Conservation (phyloP, 53 echinoderm and acorn worm species). For the Henricia sp. region DNA sequence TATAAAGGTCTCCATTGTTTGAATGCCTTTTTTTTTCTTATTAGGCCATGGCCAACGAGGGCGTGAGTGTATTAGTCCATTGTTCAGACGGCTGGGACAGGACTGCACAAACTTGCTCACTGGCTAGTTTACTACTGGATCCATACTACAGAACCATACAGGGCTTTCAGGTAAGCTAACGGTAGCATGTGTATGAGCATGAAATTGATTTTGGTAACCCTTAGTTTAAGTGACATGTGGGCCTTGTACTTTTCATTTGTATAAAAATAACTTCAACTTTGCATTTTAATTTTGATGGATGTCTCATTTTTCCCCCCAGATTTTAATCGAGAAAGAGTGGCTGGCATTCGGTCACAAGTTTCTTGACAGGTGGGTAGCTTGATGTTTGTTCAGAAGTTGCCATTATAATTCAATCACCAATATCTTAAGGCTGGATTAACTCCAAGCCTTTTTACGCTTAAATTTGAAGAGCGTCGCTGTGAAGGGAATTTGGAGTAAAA, state of each 20-base stretch:
- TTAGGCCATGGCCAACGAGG: conserved; percentile 69
- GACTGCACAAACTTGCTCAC: conserved; percentile 97
- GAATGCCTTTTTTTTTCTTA: too few species aligned
- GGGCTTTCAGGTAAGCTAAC: conserved; percentile 95
- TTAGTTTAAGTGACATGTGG: too few species aligned
- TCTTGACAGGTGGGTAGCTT: conserved; percentile 74
- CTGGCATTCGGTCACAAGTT: conserved; percentile 99
- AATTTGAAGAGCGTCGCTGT: too few species aligned
- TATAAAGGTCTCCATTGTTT: too few species aligned
- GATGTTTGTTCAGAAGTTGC: too few species aligned
- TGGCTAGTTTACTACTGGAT: conserved; percentile 93
- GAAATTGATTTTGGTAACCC: too few species aligned
- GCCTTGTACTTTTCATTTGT: too few species aligned
- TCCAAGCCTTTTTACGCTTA: too few species aligned
- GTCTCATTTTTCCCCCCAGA: conserved; percentile 67
- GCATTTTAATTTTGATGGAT: not conserved
- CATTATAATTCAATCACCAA: too few species aligned
- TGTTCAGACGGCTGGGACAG: conserved; percentile 99
- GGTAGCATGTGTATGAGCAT: too few species aligned
- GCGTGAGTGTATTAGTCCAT: conserved; percentile 88
- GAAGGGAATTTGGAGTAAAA: too few species aligned
- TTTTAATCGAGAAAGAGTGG: conserved; percentile 98
- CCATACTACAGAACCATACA: conserved; percentile 97
- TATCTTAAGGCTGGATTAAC: too few species aligned
- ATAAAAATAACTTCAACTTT: not conserved